These are phyloP conservation scores for Tenodera sinensis DNA, from an alignment of 2,888 invertebrate genomes.

Conservation along the genomic window DNA sequence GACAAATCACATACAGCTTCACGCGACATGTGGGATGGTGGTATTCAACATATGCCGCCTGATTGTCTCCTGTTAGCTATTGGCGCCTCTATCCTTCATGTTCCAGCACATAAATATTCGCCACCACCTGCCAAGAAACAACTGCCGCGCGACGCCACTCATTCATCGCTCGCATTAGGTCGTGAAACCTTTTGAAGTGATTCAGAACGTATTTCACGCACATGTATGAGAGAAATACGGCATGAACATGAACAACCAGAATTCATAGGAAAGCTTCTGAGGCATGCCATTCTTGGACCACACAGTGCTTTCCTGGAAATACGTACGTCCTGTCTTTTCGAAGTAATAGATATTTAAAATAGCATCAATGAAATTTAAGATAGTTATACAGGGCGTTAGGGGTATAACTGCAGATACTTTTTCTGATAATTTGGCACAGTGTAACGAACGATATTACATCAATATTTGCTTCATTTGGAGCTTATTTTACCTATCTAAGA, in stretches of 20 bases:
- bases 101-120: background rate
- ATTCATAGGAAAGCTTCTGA: background rate
- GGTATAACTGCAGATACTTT: no score
- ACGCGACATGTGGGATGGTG: background rate
- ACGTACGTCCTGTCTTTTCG: no score
- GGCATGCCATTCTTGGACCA: background rate
- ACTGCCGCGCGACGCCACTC: background rate
- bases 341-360: no score
- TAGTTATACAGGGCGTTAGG: no score
- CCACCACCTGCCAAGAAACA: background rate
- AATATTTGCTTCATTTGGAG: no score
- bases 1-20: background rate
- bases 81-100: background rate
- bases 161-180: background rate
- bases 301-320: no score
- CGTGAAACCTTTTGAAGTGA: background rate
- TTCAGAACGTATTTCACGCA: background rate
- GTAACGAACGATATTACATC: no score
- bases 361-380: no score
- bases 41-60: background rate
- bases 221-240: background rate
- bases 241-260: background rate
- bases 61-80: background rate
- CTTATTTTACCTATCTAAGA: no score
- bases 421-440: no score